These are phyloP conservation scores for Lithobates pipiens DNA, from an alignment of 2,797 vertebrate species.

Conservation along the genomic window DNA sequence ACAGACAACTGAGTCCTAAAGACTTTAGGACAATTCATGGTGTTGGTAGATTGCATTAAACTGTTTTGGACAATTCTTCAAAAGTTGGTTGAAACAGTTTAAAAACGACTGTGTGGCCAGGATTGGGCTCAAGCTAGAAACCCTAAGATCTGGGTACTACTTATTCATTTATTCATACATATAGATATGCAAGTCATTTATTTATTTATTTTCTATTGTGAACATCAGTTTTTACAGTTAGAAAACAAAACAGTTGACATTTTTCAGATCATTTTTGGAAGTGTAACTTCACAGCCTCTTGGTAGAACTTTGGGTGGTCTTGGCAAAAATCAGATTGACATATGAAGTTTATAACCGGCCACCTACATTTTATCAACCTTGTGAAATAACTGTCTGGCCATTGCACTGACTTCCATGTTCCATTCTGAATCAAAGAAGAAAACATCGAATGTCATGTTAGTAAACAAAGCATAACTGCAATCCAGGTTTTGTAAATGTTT, in stretches of 20 bases:
- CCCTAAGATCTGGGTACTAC: too few relatives aligned
- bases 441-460: constrained; percentile 12
- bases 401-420: constrained; percentile 11
- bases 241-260: constrained; percentile 23
- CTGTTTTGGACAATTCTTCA: neutral
- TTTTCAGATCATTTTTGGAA: constrained; percentile 8
- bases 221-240: neutral
- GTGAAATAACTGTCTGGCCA: constrained; percentile 36
- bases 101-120: too few relatives aligned
- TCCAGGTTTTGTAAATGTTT: neutral
- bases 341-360: constrained; percentile 16
- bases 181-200: neutral
- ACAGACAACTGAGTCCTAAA: too few relatives aligned
- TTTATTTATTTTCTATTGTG: neutral
- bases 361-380: constrained; percentile 25
- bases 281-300: neutral
- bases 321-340: constrained; percentile 14
- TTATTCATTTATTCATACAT: neutral
- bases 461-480: constrained; percentile 27
- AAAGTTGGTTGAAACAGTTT: neutral
- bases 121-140: too few relatives aligned
- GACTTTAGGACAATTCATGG: neutral
- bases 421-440: neutral
- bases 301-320: constrained; percentile 41
- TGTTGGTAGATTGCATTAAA: neutral